Base-by-base conservation (phyloP, 2,888 invertebrate species). In the Oxycera nigricornis region DNA sequence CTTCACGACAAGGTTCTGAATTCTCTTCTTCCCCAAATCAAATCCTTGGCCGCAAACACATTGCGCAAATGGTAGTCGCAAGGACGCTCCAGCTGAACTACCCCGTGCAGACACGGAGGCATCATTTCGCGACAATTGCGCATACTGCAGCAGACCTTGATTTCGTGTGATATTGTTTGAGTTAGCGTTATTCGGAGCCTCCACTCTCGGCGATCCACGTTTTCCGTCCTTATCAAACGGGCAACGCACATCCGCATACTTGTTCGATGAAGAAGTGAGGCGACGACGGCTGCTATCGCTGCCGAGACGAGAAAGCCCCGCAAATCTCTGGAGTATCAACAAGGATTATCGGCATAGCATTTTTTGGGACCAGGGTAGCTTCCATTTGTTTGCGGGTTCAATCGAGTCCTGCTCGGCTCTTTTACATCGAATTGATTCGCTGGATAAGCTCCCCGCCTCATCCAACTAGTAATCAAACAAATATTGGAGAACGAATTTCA, bases 111-210 rank as follows among this genome's bases (percentile, higher is more conserved):
- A 55, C 55, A 17, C n/a, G 59, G 30, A 28, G 7, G 9, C 59
- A 14, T 30, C 30, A 22, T 14, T 55, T 59, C 9, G 30, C 28
- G 9, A 41, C 65, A 41, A 65, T 65, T 65, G 65, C 65, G 65
- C 65, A 65, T 65, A 65, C 65, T 65, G 65, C 65, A 65, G 65
- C 41, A 65, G 65, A 65, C 65, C 65, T 65, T 65, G 65, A 65
- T 41, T 30, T 17, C 26, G 22, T 41, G 41, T 41, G 65, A 65
- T 65, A 14, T 17, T n/a, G n/a, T n/a, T n/a, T n/a, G n/a, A n/a
- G n/a, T n/a, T n/a, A n/a, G n/a, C n/a, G n/a, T n/a, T n/a, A n/a
- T n/a, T n/a, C n/a, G n/a, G n/a, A n/a, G n/a, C n/a, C n/a, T n/a
- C n/a, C n/a, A n/a, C n/a, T n/a, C n/a, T n/a, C n/a, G n/a, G n/a